These are phyloP conservation scores for Sebastes diploproa DNA, from an alignment of 2,797 vertebrate species.

Conservation along the genomic window DNA sequence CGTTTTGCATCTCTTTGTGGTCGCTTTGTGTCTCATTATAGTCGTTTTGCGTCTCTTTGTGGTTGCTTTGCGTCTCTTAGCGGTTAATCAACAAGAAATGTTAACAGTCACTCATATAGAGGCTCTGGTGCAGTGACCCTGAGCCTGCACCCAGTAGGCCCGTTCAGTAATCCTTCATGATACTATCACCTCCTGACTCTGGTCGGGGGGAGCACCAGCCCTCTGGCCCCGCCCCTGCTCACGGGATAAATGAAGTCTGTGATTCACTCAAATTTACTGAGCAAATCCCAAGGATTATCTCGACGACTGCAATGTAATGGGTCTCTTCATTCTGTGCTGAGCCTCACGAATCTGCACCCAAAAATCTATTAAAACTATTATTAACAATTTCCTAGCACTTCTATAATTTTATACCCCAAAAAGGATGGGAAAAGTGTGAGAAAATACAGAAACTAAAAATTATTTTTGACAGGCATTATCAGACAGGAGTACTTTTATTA, in stretches of 20 bases:
- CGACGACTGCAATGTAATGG: slow-evolving; percentile 17
- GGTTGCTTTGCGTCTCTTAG: neutral
- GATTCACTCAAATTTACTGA: slow-evolving; percentile 37
- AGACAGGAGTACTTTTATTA: no score
- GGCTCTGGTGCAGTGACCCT: neutral
- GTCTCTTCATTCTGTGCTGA: slow-evolving; percentile 7
- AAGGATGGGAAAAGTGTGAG: neutral
- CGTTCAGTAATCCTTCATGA: neutral
- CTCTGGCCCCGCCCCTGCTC: neutral
- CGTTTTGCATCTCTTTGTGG: no score
- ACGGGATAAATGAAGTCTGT: slow-evolving; percentile 20
- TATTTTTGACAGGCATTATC: neutral
- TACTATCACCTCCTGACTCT: neutral
- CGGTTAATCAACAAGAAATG: neutral
- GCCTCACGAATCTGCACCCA: slow-evolving; percentile 17
- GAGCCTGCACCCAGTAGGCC: neutral
- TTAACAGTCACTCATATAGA: neutral
- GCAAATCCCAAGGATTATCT: slow-evolving; percentile 50
- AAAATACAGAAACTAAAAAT: neutral
- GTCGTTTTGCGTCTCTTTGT: no score
- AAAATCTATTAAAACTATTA: slow-evolving; percentile 44
- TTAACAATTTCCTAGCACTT: slow-evolving; percentile 16
- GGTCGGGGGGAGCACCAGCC: neutral
- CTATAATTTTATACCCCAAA: neutral
- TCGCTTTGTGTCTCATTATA: no score